Conservation (phyloP, 2,797 vertebrate genomes). For the Stomatorhinus walkeri region DNA sequence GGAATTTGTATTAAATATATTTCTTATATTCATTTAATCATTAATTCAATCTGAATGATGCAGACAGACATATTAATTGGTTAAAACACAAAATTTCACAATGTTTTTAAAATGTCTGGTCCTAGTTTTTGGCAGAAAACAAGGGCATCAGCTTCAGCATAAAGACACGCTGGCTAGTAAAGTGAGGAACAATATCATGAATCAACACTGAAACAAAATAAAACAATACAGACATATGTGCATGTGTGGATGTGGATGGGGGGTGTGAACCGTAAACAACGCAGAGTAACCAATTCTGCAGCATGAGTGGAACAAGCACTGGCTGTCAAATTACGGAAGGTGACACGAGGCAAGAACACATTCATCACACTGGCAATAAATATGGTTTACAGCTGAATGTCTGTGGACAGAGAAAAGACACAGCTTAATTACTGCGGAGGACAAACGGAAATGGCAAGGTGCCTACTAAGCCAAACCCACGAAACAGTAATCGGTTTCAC, state of each 20-base stretch:
- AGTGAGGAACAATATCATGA: background rate
- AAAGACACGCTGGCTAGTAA: background rate
- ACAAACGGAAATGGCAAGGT: background rate
- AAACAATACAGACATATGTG: background rate
- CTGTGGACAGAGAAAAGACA: background rate
- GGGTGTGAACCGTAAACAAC: background rate
- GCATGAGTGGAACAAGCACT: background rate
- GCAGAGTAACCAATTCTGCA: background rate
- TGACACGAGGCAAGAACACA: background rate
- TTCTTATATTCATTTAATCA: background rate
- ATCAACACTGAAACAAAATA: background rate
- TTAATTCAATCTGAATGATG: background rate
- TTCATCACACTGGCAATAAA: background rate
- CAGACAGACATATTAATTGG: background rate
- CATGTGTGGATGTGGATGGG: background rate
- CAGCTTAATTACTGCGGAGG: background rate
- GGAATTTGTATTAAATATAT: background rate
- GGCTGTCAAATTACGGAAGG: background rate
- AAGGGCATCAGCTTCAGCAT: background rate
- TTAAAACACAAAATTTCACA: background rate
- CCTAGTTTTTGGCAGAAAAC: background rate
- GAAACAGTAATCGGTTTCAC: background rate
- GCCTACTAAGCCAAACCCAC: background rate
- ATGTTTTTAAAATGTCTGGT: background rate
- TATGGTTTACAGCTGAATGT: background rate